Evolutionary conservation across 1,140 invertebrate genomes (phyloP).

Genomic region (Gryon sp.): DNA sequence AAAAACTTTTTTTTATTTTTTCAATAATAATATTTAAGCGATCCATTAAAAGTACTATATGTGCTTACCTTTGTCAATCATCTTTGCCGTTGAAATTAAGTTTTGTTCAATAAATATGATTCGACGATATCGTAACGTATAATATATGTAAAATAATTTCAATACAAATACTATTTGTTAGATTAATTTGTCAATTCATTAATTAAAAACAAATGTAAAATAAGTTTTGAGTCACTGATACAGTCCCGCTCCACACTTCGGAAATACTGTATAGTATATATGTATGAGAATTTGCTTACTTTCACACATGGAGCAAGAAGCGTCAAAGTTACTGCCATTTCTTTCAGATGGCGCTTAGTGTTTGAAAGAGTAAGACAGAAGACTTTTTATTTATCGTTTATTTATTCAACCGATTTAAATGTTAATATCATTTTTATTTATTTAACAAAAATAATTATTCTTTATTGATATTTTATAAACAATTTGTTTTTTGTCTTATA

Average conservation of each 20-base stretch:
- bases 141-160: slow-evolving; percentile 7
- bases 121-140: background rate
- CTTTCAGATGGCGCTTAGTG: slow-evolving; percentile 8
- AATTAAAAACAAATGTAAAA: slow-evolving; percentile 1
- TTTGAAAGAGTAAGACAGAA: background rate
- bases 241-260: slow-evolving; percentile 5
- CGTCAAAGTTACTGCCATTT: background rate
- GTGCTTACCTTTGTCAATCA: slow-evolving; percentile 35
- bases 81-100: slow-evolving; percentile 18
- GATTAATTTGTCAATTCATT: slow-evolving; percentile 10
- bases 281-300: slow-evolving; percentile 13
- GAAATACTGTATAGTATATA: slow-evolving; percentile 22
- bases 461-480: no score
- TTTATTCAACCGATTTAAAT: background rate
- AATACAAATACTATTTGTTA: background rate
- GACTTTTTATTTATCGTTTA: background rate
- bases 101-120: slow-evolving; percentile 12
- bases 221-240: slow-evolving; percentile 14
- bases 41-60: background rate
- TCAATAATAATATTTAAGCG: background rate
- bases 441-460: no score
- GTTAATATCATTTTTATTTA: background rate
- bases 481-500: no score
- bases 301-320: background rate
- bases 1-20: background rate